Evolutionary conservation across 2,113 vertebrate species (phyloP).

Genomic region (Heliornis fulica): DNA sequence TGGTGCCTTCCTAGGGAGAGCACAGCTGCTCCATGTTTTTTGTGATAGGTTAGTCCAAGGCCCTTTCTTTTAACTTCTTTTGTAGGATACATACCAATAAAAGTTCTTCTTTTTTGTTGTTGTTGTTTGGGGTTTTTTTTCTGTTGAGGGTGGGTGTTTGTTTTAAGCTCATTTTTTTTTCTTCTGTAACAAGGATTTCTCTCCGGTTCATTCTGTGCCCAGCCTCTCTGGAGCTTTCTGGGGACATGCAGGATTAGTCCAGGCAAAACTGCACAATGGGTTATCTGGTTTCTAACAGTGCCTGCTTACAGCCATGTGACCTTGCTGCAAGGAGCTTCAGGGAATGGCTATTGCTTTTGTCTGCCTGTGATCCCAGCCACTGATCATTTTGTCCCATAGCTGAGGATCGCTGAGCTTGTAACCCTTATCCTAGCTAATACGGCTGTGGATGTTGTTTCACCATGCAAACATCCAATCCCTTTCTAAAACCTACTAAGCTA

Average conservation of each 20-base stretch:
- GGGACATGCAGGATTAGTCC: not conserved
- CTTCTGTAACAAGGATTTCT: slow-evolving; percentile 29
- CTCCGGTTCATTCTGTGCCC: not conserved
- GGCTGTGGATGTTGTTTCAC: slow-evolving; percentile 49
- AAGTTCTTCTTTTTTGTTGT: slow-evolving; percentile 7
- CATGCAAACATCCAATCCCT: slow-evolving; percentile 43
- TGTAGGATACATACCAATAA: slow-evolving; percentile 68
- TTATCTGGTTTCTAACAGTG: slow-evolving; percentile 33
- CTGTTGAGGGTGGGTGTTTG: no score
- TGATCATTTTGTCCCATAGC: slow-evolving; percentile 22
- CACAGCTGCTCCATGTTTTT: slow-evolving; percentile 1
- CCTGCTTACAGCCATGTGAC: slow-evolving; percentile 21
- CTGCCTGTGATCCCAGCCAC: slow-evolving; percentile 35
- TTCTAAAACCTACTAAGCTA: slow-evolving; percentile 60
- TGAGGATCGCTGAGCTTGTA: slow-evolving; percentile 58
- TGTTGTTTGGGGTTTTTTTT: not conserved
- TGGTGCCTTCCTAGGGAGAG: not conserved
- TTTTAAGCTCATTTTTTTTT: not conserved
- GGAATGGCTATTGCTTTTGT: slow-evolving; percentile 33
- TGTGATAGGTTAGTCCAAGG: slow-evolving; percentile 38
- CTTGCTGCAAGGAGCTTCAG: slow-evolving; percentile 35
- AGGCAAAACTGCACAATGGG: slow-evolving; percentile 27
- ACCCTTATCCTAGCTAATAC: slow-evolving; percentile 21
- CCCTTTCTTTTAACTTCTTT: slow-evolving; percentile 44
- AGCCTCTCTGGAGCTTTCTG: slow-evolving; percentile 3